A percentile compares a stretch with the other conserved stretches of the same genome.
These are phyloP conservation scores for Megalonaias nervosa DNA, from an alignment of 1,140 invertebrate species.

Conservation along the genomic window DNA sequence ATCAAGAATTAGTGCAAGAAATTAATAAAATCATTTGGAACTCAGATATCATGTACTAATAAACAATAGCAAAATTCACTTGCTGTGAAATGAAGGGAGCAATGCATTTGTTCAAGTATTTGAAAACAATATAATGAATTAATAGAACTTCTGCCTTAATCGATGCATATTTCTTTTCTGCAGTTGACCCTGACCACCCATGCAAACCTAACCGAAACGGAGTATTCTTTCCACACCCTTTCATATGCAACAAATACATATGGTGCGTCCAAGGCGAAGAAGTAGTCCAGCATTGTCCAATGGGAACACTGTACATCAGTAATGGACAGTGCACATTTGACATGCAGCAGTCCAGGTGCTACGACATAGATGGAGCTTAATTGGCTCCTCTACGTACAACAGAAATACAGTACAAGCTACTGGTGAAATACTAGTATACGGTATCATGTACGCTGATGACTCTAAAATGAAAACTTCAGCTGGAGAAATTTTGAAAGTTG, in stretches of 20 bases:
- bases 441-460: too few relatives aligned
- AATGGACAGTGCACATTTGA: constrained; percentile 43
- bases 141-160: neutral
- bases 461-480: too few relatives aligned
- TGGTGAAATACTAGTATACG: too few relatives aligned
- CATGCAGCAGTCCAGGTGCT: constrained; percentile 29
- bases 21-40: too few relatives aligned
- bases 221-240: constrained; percentile 35
- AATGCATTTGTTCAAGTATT: neutral
- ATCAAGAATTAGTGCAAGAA: too few relatives aligned
- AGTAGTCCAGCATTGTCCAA: constrained; percentile 35
- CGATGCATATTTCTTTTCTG: constrained; percentile 2
- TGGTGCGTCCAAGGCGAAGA: constrained; percentile 42
- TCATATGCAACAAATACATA: constrained; percentile 41
- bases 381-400: too few relatives aligned
- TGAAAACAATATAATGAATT: neutral
- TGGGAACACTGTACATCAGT: constrained; percentile 35
- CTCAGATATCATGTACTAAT: too few relatives aligned
- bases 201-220: constrained; percentile 40
- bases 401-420: too few relatives aligned
- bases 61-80: neutral
- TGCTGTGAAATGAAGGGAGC: neutral
- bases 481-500: too few relatives aligned
- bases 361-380: neutral
- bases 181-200: constrained; percentile 36